Conservation (phyloP, 2,888 invertebrate genomes). For the Meiosimyza platycephala region DNA sequence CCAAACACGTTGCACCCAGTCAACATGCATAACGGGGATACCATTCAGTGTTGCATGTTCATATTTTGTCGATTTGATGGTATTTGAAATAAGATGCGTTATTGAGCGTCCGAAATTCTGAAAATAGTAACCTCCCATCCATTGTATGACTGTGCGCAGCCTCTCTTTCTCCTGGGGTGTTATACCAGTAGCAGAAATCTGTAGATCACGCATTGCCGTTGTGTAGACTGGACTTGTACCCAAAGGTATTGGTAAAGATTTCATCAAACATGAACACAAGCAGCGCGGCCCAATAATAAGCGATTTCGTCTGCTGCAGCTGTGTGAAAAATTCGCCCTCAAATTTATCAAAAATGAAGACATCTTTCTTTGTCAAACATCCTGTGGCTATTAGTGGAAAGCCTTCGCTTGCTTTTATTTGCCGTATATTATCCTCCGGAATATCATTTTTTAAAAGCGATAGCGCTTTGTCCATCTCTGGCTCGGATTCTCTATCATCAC, state of each 20-base stretch:
- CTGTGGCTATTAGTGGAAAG: slow-evolving; percentile 68
- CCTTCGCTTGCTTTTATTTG: slow-evolving; percentile 77
- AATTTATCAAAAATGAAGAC: slow-evolving; percentile 85
- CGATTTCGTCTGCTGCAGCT: slow-evolving; percentile 74
- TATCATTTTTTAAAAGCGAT: slow-evolving; percentile 54
- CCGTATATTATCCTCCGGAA: slow-evolving; percentile 59
- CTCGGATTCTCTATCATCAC: slow-evolving; percentile 40
- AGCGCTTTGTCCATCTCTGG: slow-evolving; percentile 51
- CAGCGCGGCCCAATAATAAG: slow-evolving; percentile 87
- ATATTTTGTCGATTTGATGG: slow-evolving; percentile 81
- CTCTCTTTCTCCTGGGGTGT: slow-evolving; percentile 69
- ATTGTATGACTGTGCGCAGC: slow-evolving; percentile 74
- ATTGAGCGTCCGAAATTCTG: slow-evolving; percentile 74
- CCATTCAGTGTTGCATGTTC: slow-evolving; percentile 68
- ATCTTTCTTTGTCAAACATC: slow-evolving; percentile 74
- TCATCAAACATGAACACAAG: slow-evolving; percentile 78
- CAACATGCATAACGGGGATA: slow-evolving; percentile 79
- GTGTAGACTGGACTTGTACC: slow-evolving; percentile 82
- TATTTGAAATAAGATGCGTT: slow-evolving; percentile 86
- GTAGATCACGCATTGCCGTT: slow-evolving; percentile 81
- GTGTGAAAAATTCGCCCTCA: slow-evolving; percentile 77
- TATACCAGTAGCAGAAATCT: slow-evolving; percentile 76
- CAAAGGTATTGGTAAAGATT: slow-evolving; percentile 79
- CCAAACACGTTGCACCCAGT: slow-evolving; percentile 89
- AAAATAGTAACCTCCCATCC: slow-evolving; percentile 82